phyloP scores from a whole-genome alignment of 2,888 invertebrate genomes.

The Thecophora atra region DNA sequence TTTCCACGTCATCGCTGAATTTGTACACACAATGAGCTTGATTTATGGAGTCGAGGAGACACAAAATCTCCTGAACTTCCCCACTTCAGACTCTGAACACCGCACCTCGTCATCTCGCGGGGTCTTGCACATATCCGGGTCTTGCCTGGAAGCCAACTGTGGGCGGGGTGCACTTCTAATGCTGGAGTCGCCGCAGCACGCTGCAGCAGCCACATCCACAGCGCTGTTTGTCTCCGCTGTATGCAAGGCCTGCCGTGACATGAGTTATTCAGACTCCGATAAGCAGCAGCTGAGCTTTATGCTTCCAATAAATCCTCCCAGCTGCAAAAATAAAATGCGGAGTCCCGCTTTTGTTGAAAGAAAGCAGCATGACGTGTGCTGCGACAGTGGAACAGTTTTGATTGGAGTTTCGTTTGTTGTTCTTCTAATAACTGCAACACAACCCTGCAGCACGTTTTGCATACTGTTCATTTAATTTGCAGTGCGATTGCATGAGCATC shows the following conservation, averaged over 20 bases:
- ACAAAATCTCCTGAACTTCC: too few relatives aligned
- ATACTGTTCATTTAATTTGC: not conserved
- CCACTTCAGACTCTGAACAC: too few relatives aligned
- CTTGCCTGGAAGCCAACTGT: too few relatives aligned
- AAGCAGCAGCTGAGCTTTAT: not conserved
- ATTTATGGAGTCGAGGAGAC: too few relatives aligned
- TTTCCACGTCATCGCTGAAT: too few relatives aligned
- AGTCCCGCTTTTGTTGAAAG: not conserved
- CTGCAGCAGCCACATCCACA: too few relatives aligned
- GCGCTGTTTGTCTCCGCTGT: not conserved
- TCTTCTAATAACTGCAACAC: not conserved
- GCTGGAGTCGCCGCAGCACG: not conserved
- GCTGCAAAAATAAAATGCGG: not conserved
- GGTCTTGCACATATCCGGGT: too few relatives aligned
- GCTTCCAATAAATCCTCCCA: not conserved
- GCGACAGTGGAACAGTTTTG: not conserved
- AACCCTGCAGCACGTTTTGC: not conserved
- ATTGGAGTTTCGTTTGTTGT: not conserved
- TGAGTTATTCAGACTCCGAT: not conserved
- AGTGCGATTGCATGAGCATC: too few relatives aligned
- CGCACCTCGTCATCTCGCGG: too few relatives aligned
- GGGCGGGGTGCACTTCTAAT: too few relatives aligned
- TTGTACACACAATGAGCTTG: too few relatives aligned
- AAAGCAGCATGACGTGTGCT: not conserved
- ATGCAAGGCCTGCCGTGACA: not conserved